Conservation (phyloP, 2,113 vertebrate genomes). For the Boulengeromyrus knoepffleri region DNA sequence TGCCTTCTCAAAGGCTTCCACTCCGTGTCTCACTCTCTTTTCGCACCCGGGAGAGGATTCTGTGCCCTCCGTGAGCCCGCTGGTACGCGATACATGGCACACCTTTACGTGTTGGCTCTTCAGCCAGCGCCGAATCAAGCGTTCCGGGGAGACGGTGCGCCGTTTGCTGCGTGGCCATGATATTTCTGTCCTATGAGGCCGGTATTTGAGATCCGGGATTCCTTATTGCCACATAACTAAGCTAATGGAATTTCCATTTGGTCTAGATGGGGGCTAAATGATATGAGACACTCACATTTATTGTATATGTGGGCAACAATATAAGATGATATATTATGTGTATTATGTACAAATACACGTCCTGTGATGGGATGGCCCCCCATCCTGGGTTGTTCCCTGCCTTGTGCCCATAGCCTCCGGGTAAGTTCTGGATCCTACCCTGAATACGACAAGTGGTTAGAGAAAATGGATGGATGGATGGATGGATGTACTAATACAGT, state of each 20-base stretch:
- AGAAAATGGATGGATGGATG: neutral
- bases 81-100: neutral
- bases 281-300: neutral
- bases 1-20: slow-evolving; percentile 20
- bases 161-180: neutral
- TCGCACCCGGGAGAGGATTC: neutral
- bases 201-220: neutral
- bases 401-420: neutral
- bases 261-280: neutral
- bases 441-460: neutral
- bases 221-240: neutral
- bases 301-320: neutral
- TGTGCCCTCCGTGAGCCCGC: neutral
- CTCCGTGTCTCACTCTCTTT: neutral
- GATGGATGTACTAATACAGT: neutral
- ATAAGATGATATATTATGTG: neutral
- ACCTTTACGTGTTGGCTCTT: neutral
- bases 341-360: neutral
- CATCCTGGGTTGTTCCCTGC: neutral
- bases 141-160: neutral
- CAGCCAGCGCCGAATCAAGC: neutral
- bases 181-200: neutral
- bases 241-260: neutral
- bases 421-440: neutral
- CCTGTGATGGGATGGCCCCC: neutral